Evolutionary conservation across 2,113 vertebrate genomes (phyloP).

Genomic region (Bombycilla garrulus): DNA sequence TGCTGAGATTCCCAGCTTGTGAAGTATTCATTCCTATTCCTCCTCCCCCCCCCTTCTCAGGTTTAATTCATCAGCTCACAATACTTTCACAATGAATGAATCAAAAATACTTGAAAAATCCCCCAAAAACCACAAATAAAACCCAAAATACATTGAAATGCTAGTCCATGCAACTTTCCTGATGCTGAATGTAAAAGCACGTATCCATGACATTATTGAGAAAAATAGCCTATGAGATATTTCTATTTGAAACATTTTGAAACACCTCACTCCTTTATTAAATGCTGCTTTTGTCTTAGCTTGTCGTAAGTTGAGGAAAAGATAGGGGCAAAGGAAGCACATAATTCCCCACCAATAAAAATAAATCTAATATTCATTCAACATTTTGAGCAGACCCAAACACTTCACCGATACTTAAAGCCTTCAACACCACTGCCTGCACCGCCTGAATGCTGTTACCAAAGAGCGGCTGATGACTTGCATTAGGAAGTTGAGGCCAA

Average conservation of each 20-base stretch:
- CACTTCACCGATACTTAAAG: not conserved
- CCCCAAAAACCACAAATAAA: accelerated
- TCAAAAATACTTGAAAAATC: not conserved
- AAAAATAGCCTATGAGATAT: accelerated
- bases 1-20: not conserved
- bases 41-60: not conserved
- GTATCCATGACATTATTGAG: not conserved
- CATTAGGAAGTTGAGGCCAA: not conserved
- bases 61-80: not conserved
- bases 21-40: not conserved
- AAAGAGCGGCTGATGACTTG: not conserved
- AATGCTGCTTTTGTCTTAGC: not conserved
- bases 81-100: not conserved
- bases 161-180: not conserved
- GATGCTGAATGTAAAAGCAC: not conserved
- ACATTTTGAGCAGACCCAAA: not conserved
- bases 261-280: not conserved
- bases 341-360: not conserved
- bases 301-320: not conserved
- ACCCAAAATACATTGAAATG: not conserved
- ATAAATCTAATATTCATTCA: not conserved
- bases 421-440: not conserved
- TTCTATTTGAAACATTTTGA: not conserved
- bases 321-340: not conserved
- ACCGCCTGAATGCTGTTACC: not conserved